Evolutionary conservation across 92 coral and sea anemone species (phyloP), one percentile per base, ranked within the genome.

Genomic region (Chrysogorgia sp.): DNA sequence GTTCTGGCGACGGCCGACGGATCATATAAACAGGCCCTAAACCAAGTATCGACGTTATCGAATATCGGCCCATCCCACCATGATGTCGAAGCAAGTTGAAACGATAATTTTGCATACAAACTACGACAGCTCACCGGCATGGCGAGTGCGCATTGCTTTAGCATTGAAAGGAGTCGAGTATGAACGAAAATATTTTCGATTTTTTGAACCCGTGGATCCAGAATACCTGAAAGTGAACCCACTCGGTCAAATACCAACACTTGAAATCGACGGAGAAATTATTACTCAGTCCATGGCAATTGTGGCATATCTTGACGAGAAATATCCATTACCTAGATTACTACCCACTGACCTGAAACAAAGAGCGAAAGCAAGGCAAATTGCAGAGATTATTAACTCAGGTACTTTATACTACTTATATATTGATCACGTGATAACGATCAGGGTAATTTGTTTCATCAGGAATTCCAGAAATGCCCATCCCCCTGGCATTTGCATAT

Each of bases 121-220:
- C 22, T 49, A 67, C 57, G 74, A 67, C 28, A 67, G 74, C n/a
- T 67, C 74, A 5, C 74, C 74, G 7, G 41, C 74, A 13, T 67
- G 74, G 74, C 40, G 74, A 21, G 74, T 67, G 0, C 74, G 74
- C 41, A 67, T 67, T 33, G 74, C 57, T 37, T 67, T 67, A 29
- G 55, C 74, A 15, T 12, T 67, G 33, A 67, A 67, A 67, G 74
- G 74, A 7, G 4, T 67, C 41, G 19, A 40, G 26, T 67, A 33
- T 23, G 56, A 67, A 25, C 15, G 74, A 33, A 37, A 37, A 67
- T 67, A 14, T 67, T 21, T 14, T n/a, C 24, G 32, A 37, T 67
- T 67, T 34, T 7, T 35, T 23, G 52, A 37, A 41, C 31, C 57
- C 10, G 8, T 37, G 20, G 32, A 67, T 19, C 15, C 52, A 43